Evolutionary conservation across 2,113 vertebrate species (phyloP).

Genomic region (Tretioscincus oriximinensis): DNA sequence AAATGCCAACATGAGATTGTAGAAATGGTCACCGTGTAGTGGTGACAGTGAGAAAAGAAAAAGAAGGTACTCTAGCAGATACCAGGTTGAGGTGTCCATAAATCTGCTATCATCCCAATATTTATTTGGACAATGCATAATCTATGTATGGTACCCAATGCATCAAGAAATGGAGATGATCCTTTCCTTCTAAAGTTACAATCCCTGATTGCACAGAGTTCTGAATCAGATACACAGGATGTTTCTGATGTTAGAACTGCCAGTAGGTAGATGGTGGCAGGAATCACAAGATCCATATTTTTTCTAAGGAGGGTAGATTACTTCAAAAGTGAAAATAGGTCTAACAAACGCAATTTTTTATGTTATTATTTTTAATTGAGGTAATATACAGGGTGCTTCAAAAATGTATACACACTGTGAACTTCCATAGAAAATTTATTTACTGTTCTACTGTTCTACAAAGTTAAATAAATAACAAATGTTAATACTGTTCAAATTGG

Average conservation of each 20-base stretch:
- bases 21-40: too few relatives aligned
- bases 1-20: neutral
- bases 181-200: neutral
- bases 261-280: neutral
- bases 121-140: neutral
- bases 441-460: too few relatives aligned
- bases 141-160: neutral
- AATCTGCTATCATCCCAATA: too few relatives aligned
- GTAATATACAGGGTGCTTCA: too few relatives aligned
- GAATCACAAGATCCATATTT: neutral
- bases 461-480: too few relatives aligned
- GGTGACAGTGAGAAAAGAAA: too few relatives aligned
- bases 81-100: too few relatives aligned
- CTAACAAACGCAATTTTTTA: neutral
- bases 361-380: neutral
- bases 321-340: neutral
- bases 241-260: neutral
- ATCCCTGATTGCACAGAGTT: neutral
- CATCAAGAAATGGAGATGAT: neutral
- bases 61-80: too few relatives aligned
- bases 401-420: too few relatives aligned
- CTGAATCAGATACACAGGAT: neutral
- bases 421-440: too few relatives aligned
- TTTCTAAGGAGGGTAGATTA: neutral
- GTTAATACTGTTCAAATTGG: too few relatives aligned